A percentile compares a stretch with the other conserved stretches of the same genome.
Evolutionary conservation across 2,113 vertebrate species (phyloP).

Genomic region (Ceyx margarethae): DNA sequence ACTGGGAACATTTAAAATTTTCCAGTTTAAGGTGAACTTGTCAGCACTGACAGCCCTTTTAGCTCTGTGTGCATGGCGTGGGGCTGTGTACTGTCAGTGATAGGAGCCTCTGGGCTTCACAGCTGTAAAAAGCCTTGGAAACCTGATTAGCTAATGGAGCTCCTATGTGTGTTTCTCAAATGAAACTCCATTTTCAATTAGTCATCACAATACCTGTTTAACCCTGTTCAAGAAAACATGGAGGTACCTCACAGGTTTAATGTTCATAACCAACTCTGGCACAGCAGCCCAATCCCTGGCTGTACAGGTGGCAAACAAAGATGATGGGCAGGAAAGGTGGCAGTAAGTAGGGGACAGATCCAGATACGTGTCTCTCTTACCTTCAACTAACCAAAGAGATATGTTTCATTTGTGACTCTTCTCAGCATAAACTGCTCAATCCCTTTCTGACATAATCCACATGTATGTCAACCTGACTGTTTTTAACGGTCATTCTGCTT

Average conservation of each 20-base stretch:
- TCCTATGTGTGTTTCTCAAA: background rate
- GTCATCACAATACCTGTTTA: background rate
- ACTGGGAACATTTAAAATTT: constrained; percentile 75
- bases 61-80: background rate
- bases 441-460: background rate
- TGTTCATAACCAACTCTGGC: background rate
- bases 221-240: background rate
- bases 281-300: background rate
- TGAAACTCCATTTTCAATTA: background rate
- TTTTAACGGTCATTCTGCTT: background rate
- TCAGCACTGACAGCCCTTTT: constrained; percentile 64
- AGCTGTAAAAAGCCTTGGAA: constrained; percentile 1
- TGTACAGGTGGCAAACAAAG: background rate
- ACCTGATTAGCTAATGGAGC: constrained; percentile 26
- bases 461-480: background rate
- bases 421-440: background rate
- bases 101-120: background rate
- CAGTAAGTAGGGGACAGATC: background rate
- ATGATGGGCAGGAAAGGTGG: background rate
- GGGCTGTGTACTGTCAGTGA: background rate
- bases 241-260: background rate
- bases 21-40: constrained; percentile 69
- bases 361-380: background rate
- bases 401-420: background rate
- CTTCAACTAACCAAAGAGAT: background rate